Conservation (phyloP, 2,113 vertebrate species). For the Progne subis region DNA sequence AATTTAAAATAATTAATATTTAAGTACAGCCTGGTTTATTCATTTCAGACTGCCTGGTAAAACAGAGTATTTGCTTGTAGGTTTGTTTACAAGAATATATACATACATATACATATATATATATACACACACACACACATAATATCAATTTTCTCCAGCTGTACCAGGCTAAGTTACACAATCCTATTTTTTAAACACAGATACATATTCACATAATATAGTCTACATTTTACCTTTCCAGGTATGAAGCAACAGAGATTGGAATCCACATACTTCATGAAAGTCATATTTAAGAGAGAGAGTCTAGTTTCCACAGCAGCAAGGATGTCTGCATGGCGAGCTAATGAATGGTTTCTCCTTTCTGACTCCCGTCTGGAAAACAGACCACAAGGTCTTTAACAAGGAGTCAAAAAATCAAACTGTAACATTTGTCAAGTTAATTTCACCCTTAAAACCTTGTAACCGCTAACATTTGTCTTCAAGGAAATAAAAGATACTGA, state of each 20-base stretch:
- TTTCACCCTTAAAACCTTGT: not conserved
- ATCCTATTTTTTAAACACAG: not conserved
- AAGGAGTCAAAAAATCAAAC: not conserved
- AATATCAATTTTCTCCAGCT: not conserved
- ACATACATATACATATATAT: fast-evolving
- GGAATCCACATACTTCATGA: slow-evolving; percentile 99
- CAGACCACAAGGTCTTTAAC: slow-evolving; percentile 27
- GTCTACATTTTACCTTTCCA: slow-evolving; percentile 86
- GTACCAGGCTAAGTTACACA: not conserved
- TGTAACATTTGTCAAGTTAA: not conserved
- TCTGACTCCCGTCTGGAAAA: slow-evolving; percentile 90
- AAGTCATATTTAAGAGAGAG: slow-evolving; percentile 98
- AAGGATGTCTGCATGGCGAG: slow-evolving; percentile 96
- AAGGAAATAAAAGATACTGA: not conserved
- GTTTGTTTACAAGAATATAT: not conserved
- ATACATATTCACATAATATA: not conserved
- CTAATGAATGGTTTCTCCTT: slow-evolving; percentile 94
- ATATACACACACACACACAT: not conserved
- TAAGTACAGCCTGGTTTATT: not conserved
- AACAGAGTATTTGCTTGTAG: not conserved
- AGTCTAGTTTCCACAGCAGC: slow-evolving; percentile 96
- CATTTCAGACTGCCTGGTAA: not conserved
- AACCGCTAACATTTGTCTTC: not conserved
- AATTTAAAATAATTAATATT: not conserved
- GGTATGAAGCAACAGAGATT: slow-evolving; percentile 99